Evolutionary conservation across 2,888 invertebrate genomes (phyloP).

Genomic region (Eucera pruinosa): DNA sequence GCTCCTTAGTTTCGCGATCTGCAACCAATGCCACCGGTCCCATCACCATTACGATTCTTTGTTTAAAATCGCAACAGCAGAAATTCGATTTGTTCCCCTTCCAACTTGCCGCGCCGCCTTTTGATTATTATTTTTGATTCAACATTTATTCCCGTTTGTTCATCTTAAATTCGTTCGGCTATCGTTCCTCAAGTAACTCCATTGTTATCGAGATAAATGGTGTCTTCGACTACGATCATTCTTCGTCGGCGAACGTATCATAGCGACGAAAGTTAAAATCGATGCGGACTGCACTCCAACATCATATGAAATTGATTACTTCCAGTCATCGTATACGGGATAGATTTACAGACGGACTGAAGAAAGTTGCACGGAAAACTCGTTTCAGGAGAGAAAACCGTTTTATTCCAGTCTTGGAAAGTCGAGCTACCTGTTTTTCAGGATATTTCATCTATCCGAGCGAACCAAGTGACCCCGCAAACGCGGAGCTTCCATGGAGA

Average conservation of each 20-base stretch:
- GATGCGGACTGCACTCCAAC: background rate
- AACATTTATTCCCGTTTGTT: conserved; percentile 19
- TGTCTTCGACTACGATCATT: background rate
- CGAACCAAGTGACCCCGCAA: too few relatives aligned
- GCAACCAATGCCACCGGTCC: conserved; percentile 76
- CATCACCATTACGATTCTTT: conserved; percentile 66
- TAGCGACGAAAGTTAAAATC: background rate
- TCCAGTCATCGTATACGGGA: conserved; percentile 21
- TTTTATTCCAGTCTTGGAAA: conserved; percentile 56
- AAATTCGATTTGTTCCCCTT: conserved; percentile 8
- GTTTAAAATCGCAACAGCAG: background rate
- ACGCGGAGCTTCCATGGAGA: background rate
- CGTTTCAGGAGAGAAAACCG: conserved; percentile 44
- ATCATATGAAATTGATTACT: background rate
- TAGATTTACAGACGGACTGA: conserved; percentile 31
- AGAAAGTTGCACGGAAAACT: conserved; percentile 61
- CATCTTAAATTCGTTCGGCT: background rate
- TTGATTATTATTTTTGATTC: conserved; percentile 11
- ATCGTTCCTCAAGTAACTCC: conserved; percentile 9
- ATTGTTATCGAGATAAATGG: conserved; percentile 1
- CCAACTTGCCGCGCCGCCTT: too few relatives aligned
- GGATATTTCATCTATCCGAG: conserved; percentile 31
- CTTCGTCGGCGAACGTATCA: background rate
- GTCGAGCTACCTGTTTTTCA: conserved; percentile 61
- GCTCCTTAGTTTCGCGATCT: conserved; percentile 78